Base-by-base conservation (phyloP, 92 coral and sea anemone species). In the Zoanthus sansibaricus region DNA sequence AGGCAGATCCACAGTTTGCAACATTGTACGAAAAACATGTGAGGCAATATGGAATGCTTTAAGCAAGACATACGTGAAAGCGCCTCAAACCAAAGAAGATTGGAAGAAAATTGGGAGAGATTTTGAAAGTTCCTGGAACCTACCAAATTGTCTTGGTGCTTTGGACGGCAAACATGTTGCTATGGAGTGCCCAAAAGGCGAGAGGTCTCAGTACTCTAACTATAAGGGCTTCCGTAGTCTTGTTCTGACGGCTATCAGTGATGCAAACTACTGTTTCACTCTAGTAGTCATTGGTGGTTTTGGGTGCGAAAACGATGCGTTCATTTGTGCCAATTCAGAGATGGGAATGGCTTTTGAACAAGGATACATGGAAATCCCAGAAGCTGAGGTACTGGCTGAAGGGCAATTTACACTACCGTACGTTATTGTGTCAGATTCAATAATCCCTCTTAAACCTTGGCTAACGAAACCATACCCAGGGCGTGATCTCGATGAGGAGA, bases 391-490 rank as follows among this genome's bases (percentile, higher is more conserved):
- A 48, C 6, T 84, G 21, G 82, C 48, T 8, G 48, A 84, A 25
- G 68, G 71, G 12, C 10, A 69, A 25, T 25, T 25, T 15, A 52
- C 77, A 4, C 48, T 84, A 54, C 88, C 88, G 20, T 71, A 84
- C 72, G 82, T 72, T 14, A 37, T 86, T 31, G 74, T 86, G 37
- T 52, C 79, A 7, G 82, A 72, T 71, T 71, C 77, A 31, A 84
- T 84, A 45, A 47, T 72, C 58, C 82, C 88, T 20, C 68, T 84
- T 14, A 84, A 84, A 47, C 14, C 80, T 33, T 72, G 88, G 88
- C 59, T 72, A 52, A 69, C 73, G 88, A 84, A 84, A 31, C 88
- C 88, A n/a, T 70, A 21, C 54, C 88, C 88, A 9, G 88, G 88
- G 71, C 72, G 21, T 45, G 49, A 71, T 20, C 62, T 84, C 21